Percentiles rank a stretch among this genome's conserved stretches.
Conservation (phyloP, 2,888 invertebrate genomes). For the Stramonita haemastoma region DNA sequence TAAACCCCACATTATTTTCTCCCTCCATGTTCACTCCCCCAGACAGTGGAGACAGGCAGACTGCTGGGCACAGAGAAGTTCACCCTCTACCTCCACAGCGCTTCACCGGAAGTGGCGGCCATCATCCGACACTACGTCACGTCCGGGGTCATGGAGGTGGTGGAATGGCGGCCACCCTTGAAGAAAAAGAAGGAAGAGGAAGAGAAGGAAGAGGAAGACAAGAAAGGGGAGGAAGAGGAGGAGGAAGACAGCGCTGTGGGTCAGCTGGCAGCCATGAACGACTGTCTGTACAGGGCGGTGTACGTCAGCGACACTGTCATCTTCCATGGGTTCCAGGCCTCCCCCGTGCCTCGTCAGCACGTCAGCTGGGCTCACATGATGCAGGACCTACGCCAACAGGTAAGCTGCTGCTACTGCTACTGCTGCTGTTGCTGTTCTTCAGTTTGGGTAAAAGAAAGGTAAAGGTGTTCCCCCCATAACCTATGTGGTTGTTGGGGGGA, state of each 20-base stretch:
- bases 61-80: not conserved
- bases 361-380: not conserved
- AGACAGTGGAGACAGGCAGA: not conserved
- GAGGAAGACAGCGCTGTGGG: not conserved
- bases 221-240: not conserved
- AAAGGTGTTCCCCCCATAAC: no score
- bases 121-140: slow-evolving; percentile 26
- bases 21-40: not conserved
- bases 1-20: no score
- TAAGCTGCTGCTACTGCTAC: not conserved
- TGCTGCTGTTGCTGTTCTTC: no score
- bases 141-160: slow-evolving; percentile 6
- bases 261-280: not conserved
- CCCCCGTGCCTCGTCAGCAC: not conserved
- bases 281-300: not conserved
- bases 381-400: not conserved
- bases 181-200: not conserved
- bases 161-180: slow-evolving; percentile 5
- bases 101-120: slow-evolving; percentile 9
- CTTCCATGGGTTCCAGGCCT: not conserved
- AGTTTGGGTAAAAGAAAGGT: no score
- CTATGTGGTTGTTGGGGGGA: no score
- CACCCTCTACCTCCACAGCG: slow-evolving; percentile 2
- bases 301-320: not conserved
- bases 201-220: not conserved